These are phyloP conservation scores for Oscheius sp. DNA, from an alignment of 2,888 invertebrate species.

Conservation along the genomic window DNA sequence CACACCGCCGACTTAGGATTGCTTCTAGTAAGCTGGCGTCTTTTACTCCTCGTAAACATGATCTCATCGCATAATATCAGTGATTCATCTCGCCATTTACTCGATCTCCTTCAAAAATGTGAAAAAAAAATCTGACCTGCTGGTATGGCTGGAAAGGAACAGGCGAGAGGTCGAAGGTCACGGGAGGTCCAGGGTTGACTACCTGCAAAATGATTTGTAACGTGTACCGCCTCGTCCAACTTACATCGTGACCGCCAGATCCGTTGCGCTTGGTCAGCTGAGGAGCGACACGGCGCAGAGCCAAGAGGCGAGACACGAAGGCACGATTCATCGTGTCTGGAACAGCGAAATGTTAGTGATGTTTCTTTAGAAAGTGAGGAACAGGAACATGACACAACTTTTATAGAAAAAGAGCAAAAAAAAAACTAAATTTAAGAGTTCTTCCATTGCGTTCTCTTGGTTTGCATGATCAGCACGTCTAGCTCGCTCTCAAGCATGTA, in stretches of 20 bases:
- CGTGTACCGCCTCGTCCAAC: background rate
- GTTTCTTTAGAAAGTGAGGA: too few species aligned
- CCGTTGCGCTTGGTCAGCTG: slow-evolving; percentile 48
- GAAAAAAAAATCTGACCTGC: slow-evolving; percentile 40
- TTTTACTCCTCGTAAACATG: background rate
- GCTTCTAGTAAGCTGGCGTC: too few species aligned
- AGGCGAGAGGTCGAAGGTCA: slow-evolving; percentile 62
- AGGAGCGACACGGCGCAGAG: slow-evolving; percentile 45
- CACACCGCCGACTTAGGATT: too few species aligned
- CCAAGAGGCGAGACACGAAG: slow-evolving; percentile 53
- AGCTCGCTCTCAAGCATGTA: too few species aligned
- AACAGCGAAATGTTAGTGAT: background rate
- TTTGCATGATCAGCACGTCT: too few species aligned
- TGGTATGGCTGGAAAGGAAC: slow-evolving; percentile 64
- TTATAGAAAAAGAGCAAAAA: too few species aligned
- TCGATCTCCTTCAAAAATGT: background rate
- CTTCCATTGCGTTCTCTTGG: too few species aligned
- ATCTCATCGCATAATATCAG: background rate
- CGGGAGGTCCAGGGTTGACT: slow-evolving; percentile 64
- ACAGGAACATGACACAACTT: too few species aligned
- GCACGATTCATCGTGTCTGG: slow-evolving; percentile 51
- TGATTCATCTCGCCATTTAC: too few species aligned
- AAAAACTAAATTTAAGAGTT: too few species aligned
- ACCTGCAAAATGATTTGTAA: slow-evolving; percentile 33
- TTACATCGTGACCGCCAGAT: slow-evolving; percentile 50